Percentiles rank a stretch among this genome's conserved stretches.
phyloP scores from a whole-genome alignment of 2,113 vertebrate species.

The Callaeas wilsoni region DNA sequence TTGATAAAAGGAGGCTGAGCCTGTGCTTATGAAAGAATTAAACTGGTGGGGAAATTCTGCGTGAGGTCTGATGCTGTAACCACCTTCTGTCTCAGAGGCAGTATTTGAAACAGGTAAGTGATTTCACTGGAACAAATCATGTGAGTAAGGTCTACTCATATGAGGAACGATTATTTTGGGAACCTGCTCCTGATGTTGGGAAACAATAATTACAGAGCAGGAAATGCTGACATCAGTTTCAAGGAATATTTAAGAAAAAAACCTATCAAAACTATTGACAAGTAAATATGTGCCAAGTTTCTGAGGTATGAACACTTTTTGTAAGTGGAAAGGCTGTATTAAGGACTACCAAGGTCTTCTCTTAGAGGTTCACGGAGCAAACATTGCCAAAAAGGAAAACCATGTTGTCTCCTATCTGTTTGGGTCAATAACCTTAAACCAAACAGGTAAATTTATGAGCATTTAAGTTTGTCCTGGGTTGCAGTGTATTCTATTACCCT shows the following conservation, averaged over 20 bases:
- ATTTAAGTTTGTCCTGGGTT: too few species aligned
- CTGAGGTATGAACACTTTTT: not conserved
- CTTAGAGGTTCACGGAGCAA: not conserved
- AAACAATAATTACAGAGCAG: conserved; percentile 9
- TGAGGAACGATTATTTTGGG: not conserved
- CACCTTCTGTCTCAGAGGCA: not conserved
- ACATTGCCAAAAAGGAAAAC: not conserved
- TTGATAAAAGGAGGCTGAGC: not conserved
- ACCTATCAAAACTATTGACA: not conserved
- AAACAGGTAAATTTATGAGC: not conserved
- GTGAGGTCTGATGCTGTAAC: not conserved
- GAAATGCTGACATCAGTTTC: not conserved
- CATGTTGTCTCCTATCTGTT: not conserved
- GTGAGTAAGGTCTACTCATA: not conserved
- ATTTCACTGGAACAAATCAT: not conserved
- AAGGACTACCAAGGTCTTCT: not conserved
- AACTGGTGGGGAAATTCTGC: not conserved
- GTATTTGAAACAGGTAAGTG: not conserved
- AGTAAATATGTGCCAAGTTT: not conserved
- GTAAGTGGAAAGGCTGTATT: not conserved
- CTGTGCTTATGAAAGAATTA: not conserved
- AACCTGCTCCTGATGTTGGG: not conserved
- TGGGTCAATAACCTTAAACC: not conserved
- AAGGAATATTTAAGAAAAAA: not conserved
- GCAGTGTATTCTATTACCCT: too few species aligned